Evolutionary conservation across 2,888 invertebrate genomes (phyloP).

Genomic region (Drosophila mulleri): DNA sequence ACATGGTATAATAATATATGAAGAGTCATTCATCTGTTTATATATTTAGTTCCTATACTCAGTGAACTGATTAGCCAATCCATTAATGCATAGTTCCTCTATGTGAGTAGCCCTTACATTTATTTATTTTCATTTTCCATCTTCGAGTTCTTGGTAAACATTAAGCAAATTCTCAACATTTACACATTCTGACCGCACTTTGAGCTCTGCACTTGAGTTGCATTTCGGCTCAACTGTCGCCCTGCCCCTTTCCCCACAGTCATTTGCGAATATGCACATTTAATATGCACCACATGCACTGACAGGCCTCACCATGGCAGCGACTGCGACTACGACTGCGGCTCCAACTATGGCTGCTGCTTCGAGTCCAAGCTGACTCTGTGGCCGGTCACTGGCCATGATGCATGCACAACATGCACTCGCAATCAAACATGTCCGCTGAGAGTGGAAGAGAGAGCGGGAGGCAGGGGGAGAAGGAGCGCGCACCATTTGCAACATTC

Average conservation of each 20-base stretch:
- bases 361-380: constrained; percentile 23
- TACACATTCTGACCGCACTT: constrained; percentile 45
- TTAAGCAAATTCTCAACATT: constrained; percentile 39
- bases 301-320: constrained; percentile 51
- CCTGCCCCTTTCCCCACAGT: neutral
- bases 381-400: constrained; percentile 53
- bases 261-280: constrained; percentile 53
- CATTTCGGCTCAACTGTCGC: constrained; percentile 13
- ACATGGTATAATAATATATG: neutral
- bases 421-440: constrained; percentile 73
- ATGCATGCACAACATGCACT: constrained; percentile 70
- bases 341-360: neutral
- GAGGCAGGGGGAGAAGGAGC: neutral
- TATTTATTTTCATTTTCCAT: constrained; percentile 21
- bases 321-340: constrained; percentile 2
- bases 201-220: constrained; percentile 45
- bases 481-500: constrained; percentile 52
- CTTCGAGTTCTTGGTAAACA: constrained; percentile 12
- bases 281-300: constrained; percentile 68
- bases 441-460: constrained; percentile 6
- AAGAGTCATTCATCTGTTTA: no score
- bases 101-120: constrained; percentile 8
- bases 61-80: neutral
- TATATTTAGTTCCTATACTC: no score
- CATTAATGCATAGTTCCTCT: neutral